phyloP scores from a whole-genome alignment of 2,113 vertebrate genomes.

The Oxygymnocypris stewartii region DNA sequence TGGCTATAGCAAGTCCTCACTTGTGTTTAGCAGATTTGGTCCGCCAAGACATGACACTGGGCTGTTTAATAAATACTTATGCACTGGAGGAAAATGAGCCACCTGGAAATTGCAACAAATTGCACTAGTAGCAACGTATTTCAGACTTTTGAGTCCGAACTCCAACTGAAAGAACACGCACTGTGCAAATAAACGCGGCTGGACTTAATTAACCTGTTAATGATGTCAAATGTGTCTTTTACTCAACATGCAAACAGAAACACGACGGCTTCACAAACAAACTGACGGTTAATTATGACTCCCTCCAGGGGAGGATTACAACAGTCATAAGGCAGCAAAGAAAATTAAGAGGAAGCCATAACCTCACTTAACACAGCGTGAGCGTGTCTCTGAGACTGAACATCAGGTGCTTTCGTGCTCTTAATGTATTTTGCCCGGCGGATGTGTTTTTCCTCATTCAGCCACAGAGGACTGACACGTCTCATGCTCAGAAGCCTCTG shows the following conservation, averaged over 20 bases:
- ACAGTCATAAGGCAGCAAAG: not conserved
- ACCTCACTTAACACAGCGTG: not conserved
- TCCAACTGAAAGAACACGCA: not conserved
- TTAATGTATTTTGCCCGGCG: not conserved
- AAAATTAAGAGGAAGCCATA: not conserved
- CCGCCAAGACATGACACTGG: no score
- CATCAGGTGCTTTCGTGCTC: not conserved
- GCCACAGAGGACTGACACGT: not conserved
- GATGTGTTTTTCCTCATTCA: not conserved
- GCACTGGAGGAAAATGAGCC: no score
- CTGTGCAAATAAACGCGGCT: not conserved
- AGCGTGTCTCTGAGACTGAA: not conserved
- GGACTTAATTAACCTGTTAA: not conserved
- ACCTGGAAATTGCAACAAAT: no score
- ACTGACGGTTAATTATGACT: conserved; percentile 10
- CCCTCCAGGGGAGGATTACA: not conserved
- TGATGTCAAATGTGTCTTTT: not conserved
- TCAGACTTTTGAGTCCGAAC: not conserved
- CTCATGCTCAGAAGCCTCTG: not conserved
- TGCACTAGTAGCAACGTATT: not conserved
- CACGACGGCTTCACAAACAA: not conserved
- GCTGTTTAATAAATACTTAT: no score
- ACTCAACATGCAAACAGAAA: not conserved
- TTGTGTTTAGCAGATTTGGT: no score
- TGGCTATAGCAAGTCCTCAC: no score